These are phyloP conservation scores for Macrobrachium rosenbergii DNA, from an alignment of 1,140 invertebrate species.

Conservation along the genomic window DNA sequence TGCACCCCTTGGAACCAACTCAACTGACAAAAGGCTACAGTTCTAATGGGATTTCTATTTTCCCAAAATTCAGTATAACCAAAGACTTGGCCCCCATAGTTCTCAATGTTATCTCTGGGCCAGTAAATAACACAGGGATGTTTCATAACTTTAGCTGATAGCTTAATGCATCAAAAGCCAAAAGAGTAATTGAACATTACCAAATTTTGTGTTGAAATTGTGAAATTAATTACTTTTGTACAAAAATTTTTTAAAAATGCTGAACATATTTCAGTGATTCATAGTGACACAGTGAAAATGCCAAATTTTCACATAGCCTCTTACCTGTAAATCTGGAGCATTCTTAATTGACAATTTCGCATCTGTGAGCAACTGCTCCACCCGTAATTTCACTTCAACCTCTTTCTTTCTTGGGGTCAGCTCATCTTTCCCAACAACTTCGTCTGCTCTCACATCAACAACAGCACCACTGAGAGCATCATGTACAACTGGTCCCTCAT, in stretches of 20 bases:
- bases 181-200: no score
- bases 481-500: conserved; percentile 39
- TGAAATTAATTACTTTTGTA: background rate
- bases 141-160: no score
- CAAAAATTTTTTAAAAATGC: background rate
- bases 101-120: no score
- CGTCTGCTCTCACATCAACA: conserved; percentile 25
- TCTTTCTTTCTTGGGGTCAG: background rate
- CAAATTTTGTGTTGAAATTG: no score
- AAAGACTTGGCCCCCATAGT: no score
- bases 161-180: no score
- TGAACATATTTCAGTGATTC: background rate
- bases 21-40: no score
- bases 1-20: no score
- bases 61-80: no score
- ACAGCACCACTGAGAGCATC: conserved; percentile 33
- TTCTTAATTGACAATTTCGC: conserved; percentile 14
- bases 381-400: conserved; percentile 18
- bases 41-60: no score
- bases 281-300: background rate
- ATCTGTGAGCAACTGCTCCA: conserved; percentile 37
- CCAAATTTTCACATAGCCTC: background rate
- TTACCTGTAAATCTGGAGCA: conserved; percentile 33
- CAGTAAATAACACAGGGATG: no score
- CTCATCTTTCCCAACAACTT: background rate